Evolutionary conservation across 1,140 invertebrate species (phyloP).

Genomic region (Zophobas morio): DNA sequence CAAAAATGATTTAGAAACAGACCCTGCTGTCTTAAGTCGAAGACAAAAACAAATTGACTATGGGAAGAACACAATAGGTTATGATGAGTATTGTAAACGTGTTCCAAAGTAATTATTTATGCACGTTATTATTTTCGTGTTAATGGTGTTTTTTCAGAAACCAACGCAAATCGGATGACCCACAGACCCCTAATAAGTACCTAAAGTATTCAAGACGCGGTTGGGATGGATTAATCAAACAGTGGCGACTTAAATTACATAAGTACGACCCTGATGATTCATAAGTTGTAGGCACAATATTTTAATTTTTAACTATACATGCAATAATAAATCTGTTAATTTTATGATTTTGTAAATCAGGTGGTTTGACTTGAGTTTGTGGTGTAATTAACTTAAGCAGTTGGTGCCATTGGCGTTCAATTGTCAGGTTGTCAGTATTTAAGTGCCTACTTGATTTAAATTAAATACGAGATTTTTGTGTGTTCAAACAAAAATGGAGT

Average conservation of each 20-base stretch:
- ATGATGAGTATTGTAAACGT: conserved; percentile 82
- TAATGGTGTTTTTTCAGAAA: conserved; percentile 69
- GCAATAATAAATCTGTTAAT: background rate
- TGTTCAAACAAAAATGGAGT: background rate
- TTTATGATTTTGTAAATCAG: background rate
- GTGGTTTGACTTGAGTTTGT: too few species aligned
- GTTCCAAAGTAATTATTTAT: conserved; percentile 80
- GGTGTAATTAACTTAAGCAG: too few species aligned
- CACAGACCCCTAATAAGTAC: conserved; percentile 89
- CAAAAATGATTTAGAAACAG: conserved; percentile 76
- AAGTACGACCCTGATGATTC: conserved; percentile 76
- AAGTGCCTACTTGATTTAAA: background rate
- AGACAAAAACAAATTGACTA: conserved; percentile 96
- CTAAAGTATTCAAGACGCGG: conserved; percentile 90
- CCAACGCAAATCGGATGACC: conserved; percentile 79
- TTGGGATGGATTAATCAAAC: conserved; percentile 90
- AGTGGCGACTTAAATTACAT: conserved; percentile 90
- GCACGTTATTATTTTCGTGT: conserved; percentile 27
- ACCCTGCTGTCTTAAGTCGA: conserved; percentile 79
- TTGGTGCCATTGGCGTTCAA: too few species aligned
- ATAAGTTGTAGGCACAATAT: background rate
- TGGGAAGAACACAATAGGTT: conserved; percentile 93
- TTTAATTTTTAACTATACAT: too few species aligned
- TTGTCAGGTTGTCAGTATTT: background rate
- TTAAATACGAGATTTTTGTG: background rate